Base-by-base conservation (phyloP, 1,140 invertebrate species). In the Euschistus heros region DNA sequence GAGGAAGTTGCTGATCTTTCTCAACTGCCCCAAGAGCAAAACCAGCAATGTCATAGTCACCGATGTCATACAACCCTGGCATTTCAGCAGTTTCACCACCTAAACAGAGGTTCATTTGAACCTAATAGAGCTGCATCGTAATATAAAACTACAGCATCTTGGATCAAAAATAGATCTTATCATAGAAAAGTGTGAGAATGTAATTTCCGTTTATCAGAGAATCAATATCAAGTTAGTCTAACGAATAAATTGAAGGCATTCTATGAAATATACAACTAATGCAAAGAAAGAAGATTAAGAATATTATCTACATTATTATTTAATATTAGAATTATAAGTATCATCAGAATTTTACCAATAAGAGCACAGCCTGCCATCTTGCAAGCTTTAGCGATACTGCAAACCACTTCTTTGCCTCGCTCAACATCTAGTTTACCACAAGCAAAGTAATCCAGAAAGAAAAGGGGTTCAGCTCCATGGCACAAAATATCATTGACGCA, bases 81-180 rank as follows among this genome's bases (percentile, higher is more conserved):
- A 98, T 94, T 76, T 98, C 94, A 0, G 95, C 92, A 14, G 93
- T 95, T 80, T 98, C 94, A 2, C 93, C 92, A 63, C 91, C 94
- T 87, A 75, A 8, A 33, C 64, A 37, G n/a, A n/a, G n/a, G n/a
- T n/a, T n/a, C n/a, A n/a, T n/a, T n/a, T n/a, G n/a, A n/a, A n/a
- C n/a, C n/a, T n/a, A n/a, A n/a, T n/a, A n/a, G n/a, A n/a, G n/a
- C n/a, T n/a, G n/a, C n/a, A n/a, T n/a, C n/a, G n/a, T n/a, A n/a
- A n/a, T n/a, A n/a, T n/a, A n/a, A n/a, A n/a, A n/a, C n/a, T n/a
- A n/a, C n/a, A n/a, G n/a, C n/a, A n/a, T n/a, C n/a, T n/a, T n/a
- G n/a, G n/a, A n/a, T n/a, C n/a, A n/a, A n/a, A n/a, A n/a, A n/a
- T n/a, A n/a, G n/a, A n/a, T n/a, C n/a, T n/a, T n/a, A n/a, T n/a